A percentile compares a stretch with the other conserved stretches of the same genome.
phyloP scores from a whole-genome alignment of 2,113 vertebrate species.

The Microcebus jonahi region DNA sequence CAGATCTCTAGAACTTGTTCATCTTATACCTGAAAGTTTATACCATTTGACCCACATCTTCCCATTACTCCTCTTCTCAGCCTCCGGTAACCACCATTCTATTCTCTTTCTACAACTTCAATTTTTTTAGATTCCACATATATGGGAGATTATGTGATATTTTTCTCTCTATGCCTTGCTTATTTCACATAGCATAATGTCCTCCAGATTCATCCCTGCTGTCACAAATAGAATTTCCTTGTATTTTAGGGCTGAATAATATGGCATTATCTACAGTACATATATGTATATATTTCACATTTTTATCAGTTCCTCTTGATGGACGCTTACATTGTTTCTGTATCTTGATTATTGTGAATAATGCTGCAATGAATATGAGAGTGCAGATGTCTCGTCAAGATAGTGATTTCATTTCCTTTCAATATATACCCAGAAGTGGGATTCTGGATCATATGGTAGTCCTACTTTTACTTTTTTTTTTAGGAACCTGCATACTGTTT shows the following conservation, averaged over 20 bases:
- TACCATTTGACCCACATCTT: fast-evolving
- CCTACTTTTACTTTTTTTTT: not conserved
- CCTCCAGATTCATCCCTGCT: not conserved
- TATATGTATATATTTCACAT: not conserved
- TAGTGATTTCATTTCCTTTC: not conserved
- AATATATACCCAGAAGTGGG: not conserved
- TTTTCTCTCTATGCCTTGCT: not conserved
- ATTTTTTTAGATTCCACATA: not conserved
- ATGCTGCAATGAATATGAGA: not conserved
- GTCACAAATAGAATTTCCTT: not conserved
- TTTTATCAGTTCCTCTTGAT: not conserved
- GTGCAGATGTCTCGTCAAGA: not conserved
- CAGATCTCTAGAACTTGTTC: not conserved
- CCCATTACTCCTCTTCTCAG: not conserved
- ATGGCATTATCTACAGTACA: not conserved
- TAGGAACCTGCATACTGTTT: not conserved
- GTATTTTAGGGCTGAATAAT: not conserved
- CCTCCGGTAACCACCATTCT: not conserved
- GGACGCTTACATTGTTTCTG: not conserved
- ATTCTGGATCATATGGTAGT: not conserved
- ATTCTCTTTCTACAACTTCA: no score
- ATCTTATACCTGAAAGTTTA: not conserved
- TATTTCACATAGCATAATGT: not conserved
- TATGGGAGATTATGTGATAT: not conserved
- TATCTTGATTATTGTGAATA: not conserved